These are phyloP conservation scores for Ochotona curzoniae DNA, from an alignment of 2,113 vertebrate species.

Conservation along the genomic window DNA sequence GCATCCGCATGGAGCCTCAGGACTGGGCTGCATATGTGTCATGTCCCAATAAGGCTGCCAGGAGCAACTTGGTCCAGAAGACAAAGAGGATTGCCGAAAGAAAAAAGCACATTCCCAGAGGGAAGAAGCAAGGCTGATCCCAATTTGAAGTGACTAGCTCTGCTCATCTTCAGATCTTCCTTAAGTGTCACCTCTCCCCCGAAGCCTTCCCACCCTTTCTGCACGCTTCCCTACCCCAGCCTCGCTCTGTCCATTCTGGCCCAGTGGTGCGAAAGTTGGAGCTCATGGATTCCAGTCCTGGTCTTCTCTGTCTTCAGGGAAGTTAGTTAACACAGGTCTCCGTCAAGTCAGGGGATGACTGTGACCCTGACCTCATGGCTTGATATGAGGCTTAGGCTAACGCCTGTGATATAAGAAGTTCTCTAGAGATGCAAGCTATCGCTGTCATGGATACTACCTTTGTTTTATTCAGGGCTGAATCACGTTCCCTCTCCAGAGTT, in stretches of 20 bases:
- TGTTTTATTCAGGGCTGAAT: background rate
- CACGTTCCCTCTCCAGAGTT: background rate
- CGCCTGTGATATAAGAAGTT: background rate
- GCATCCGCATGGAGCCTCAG: constrained; percentile 74
- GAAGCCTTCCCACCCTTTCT: background rate
- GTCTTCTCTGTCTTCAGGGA: background rate
- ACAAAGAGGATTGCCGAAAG: background rate
- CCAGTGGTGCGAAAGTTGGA: too few species aligned
- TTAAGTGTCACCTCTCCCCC: accelerated
- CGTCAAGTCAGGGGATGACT: background rate
- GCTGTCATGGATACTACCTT: background rate
- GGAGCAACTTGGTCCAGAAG: background rate
- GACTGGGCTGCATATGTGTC: constrained; percentile 37
- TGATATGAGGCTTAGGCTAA: accelerated
- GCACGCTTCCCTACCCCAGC: too few species aligned
- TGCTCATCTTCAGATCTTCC: background rate
- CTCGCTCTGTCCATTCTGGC: too few species aligned
- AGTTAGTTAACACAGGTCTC: background rate
- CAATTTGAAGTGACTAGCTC: background rate
- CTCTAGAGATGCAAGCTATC: background rate
- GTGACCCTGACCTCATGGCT: background rate
- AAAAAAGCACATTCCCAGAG: accelerated
- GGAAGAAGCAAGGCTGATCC: background rate
- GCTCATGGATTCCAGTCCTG: too few species aligned
- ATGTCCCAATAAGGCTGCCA: background rate